phyloP scores from a whole-genome alignment of 2,113 vertebrate genomes.

The Corythornis cristatus region DNA sequence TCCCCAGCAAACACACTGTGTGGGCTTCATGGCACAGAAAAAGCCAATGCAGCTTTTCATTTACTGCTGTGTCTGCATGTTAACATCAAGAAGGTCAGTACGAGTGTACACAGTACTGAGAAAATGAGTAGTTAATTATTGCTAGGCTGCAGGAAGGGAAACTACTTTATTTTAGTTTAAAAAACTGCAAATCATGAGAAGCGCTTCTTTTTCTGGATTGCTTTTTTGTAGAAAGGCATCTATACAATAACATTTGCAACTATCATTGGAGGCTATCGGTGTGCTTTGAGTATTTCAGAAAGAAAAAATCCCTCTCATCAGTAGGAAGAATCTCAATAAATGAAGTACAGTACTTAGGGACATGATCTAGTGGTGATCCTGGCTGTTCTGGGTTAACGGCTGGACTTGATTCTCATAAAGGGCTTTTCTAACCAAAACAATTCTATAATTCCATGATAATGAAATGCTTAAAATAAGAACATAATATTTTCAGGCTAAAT shows the following conservation, averaged over 20 bases:
- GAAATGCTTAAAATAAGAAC: background rate
- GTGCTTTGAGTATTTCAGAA: background rate
- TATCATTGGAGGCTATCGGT: background rate
- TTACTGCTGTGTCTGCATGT: constrained; percentile 46
- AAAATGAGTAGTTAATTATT: constrained; percentile 70
- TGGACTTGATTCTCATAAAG: background rate
- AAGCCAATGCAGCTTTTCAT: constrained; percentile 7
- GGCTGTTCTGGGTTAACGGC: background rate
- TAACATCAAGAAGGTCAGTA: constrained; percentile 56
- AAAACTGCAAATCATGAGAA: background rate
- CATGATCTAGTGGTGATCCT: background rate
- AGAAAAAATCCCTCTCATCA: background rate
- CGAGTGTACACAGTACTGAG: constrained; percentile 58
- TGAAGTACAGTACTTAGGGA: background rate
- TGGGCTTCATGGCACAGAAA: background rate
- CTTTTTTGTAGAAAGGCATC: background rate
- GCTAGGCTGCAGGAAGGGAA: constrained; percentile 31
- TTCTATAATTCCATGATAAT: background rate
- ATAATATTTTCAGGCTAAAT: background rate
- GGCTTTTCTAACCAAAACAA: background rate
- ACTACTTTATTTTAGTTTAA: background rate
- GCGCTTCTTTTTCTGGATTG: background rate
- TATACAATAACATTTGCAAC: rapidly evolving
- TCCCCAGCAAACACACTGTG: constrained; percentile 37
- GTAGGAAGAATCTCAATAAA: background rate